These are phyloP conservation scores for Camponotus pennsylvanicus DNA, from an alignment of 1,140 invertebrate species.

Conservation along the genomic window DNA sequence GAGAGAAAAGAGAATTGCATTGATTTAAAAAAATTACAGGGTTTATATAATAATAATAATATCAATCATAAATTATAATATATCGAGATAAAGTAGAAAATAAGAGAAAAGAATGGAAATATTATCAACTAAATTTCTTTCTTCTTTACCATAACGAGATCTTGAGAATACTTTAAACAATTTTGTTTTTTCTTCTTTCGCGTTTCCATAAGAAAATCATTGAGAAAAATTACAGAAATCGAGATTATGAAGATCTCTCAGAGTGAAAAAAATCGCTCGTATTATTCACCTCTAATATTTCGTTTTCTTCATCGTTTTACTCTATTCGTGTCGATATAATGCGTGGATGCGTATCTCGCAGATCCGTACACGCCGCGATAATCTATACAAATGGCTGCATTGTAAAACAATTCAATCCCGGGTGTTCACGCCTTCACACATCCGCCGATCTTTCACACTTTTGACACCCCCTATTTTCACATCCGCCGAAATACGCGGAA, in stretches of 20 bases:
- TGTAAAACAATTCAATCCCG: slow-evolving; percentile 19
- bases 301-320: neutral
- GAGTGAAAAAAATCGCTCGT: neutral
- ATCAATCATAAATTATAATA: slow-evolving; percentile 2
- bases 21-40: neutral
- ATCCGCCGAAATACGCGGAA: slow-evolving; percentile 7
- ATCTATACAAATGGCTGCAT: slow-evolving; percentile 22
- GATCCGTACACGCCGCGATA: neutral
- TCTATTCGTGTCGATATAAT: neutral
- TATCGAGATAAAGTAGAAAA: neutral
- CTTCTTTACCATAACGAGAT: neutral
- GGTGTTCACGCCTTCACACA: neutral
- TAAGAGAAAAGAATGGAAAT: slow-evolving; percentile 13
- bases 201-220: neutral
- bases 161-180: neutral
- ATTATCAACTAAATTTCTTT: neutral
- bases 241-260: neutral
- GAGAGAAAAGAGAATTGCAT: slow-evolving; percentile 1
- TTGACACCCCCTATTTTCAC: neutral
- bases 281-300: slow-evolving; percentile 12
- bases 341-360: neutral
- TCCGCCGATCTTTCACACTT: slow-evolving; percentile 17
- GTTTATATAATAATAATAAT: slow-evolving; percentile 1
- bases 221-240: neutral
- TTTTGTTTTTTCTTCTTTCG: neutral